These are phyloP conservation scores for Phyto melanocephala DNA, from an alignment of 2,888 invertebrate species.

Conservation along the genomic window DNA sequence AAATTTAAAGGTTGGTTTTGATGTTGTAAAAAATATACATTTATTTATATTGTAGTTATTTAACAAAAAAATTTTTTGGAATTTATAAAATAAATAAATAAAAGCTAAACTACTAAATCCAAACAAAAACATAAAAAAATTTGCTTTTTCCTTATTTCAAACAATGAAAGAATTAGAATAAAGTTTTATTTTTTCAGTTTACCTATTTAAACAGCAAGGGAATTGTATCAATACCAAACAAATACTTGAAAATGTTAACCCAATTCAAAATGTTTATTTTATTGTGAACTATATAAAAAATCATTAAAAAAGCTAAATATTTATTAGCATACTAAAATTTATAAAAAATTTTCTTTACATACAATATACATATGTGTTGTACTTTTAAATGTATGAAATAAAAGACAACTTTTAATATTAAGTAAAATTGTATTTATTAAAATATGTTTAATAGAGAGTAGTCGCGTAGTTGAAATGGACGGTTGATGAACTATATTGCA, in stretches of 20 bases:
- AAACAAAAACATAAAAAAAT: slow-evolving; percentile 30
- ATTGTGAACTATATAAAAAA: not conserved
- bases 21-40: slow-evolving; percentile 60
- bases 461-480: no score
- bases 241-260: slow-evolving; percentile 66
- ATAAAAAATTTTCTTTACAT: no score
- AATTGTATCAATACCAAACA: slow-evolving; percentile 67
- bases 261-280: slow-evolving; percentile 66
- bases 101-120: slow-evolving; percentile 10
- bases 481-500: no score
- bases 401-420: no score
- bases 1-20: slow-evolving; percentile 64
- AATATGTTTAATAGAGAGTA: no score
- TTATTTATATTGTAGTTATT: slow-evolving; percentile 48
- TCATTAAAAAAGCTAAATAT: not conserved
- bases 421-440: no score
- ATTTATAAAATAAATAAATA: slow-evolving; percentile 42
- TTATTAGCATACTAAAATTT: no score
- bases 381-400: no score
- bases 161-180: no score
- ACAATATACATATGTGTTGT: no score
- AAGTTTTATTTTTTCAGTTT: no score
- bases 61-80: slow-evolving; percentile 27
- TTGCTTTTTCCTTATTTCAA: no score
- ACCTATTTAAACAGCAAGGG: not conserved